A percentile compares a stretch with the other conserved stretches of the same genome.
phyloP scores from a whole-genome alignment of 2,113 vertebrate species.

The Zosterops borbonicus region DNA sequence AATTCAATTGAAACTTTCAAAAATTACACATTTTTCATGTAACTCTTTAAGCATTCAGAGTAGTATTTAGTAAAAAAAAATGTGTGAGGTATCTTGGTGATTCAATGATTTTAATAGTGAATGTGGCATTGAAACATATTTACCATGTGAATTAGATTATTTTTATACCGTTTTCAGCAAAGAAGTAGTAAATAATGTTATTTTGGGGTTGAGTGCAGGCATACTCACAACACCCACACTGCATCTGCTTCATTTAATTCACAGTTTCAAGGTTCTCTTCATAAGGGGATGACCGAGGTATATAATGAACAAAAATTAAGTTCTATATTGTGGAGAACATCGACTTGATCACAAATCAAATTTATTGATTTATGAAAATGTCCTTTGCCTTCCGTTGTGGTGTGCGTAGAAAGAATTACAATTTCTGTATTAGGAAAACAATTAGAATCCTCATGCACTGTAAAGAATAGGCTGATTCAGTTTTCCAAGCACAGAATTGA shows the following conservation, averaged over 20 bases:
- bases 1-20: not conserved
- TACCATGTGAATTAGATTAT: not conserved
- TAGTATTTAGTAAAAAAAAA: not conserved
- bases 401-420: not conserved
- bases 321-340: not conserved
- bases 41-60: not conserved
- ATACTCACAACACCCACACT: not conserved
- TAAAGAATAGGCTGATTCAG: not conserved
- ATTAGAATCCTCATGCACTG: not conserved
- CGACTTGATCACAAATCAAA: not conserved
- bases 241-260: not conserved
- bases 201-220: not conserved
- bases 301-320: not conserved
- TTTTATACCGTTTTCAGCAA: not conserved
- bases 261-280: not conserved
- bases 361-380: not conserved
- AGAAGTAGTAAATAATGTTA: not conserved
- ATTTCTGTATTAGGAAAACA: not conserved
- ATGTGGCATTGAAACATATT: not conserved
- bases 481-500: not conserved
- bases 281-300: not conserved
- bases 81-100: not conserved
- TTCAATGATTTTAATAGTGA: not conserved
- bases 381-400: not conserved
- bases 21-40: not conserved